Evolutionary conservation across 1,140 invertebrate species (phyloP).

Genomic region (Brachionus angularis): DNA sequence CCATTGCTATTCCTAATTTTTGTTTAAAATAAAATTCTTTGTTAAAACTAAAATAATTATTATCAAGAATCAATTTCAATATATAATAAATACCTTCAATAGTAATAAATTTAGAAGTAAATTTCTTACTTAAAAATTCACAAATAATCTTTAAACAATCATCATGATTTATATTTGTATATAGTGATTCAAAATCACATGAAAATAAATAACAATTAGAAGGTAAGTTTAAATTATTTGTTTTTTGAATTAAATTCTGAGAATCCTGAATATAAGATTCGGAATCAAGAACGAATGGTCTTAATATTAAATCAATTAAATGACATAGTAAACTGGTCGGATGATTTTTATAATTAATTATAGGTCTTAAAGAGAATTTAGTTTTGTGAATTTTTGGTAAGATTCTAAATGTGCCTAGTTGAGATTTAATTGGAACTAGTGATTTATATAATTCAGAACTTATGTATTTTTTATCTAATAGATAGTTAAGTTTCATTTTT

Average conservation of each 20-base stretch:
- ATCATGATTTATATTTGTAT: neutral
- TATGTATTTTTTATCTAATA: neutral
- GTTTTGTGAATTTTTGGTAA: slow-evolving; percentile 19
- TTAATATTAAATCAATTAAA: slow-evolving; percentile 5
- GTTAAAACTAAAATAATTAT: neutral
- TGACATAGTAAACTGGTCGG: neutral
- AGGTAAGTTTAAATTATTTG: neutral
- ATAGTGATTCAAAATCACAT: neutral
- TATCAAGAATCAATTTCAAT: neutral
- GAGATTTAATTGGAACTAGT: neutral
- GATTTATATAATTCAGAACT: neutral
- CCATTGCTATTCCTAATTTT: neutral
- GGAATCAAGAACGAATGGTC: neutral
- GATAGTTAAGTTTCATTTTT: neutral
- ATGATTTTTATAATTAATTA: slow-evolving; percentile 17
- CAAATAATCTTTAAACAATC: too few relatives aligned
- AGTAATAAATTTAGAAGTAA: neutral
- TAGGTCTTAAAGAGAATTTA: slow-evolving; percentile 13
- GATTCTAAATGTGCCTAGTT: slow-evolving; percentile 18
- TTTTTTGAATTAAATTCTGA: slow-evolving; percentile 20
- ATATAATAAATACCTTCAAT: neutral
- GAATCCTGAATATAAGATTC: slow-evolving; percentile 18
- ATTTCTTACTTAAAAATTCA: too few relatives aligned
- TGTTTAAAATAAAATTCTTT: neutral
- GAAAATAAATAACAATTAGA: neutral